Evolutionary conservation across 1,140 invertebrate genomes (phyloP), one percentile per base, ranked within the genome.

Genomic region (Brachionus manjavacas): DNA sequence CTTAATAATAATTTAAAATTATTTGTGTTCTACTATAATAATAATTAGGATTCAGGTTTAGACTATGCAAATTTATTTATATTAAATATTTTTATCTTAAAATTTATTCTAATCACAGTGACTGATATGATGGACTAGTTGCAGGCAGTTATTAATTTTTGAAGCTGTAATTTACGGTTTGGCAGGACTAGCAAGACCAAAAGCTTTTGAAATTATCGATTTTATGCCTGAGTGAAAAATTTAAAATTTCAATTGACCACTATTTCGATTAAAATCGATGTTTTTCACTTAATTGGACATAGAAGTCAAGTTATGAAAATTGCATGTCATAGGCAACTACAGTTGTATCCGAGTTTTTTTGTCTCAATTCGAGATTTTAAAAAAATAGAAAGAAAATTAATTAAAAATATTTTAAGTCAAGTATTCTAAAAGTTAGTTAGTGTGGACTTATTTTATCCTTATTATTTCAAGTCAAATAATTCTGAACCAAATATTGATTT

Each of bases 401-500:
- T 60, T 60, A 60, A 60, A 60, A 23, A 60, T 20, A 60, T 20
- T 60, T 60, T 23, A 60, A 60, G 52, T 60, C 52, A 60, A 60
- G 52, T 60, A 60, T 60, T 60, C 52, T 60, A 60, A 60, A 60
- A 60, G 52, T 23, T 60, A 60, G 52, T 20, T 60, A 60, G 52
- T 20, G 23, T 20, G 52, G n/a, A 60, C 52, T 60, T 20, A 60
- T 60, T 60, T 55, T 60, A 72, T 20, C 35, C 16, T 39, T 72
- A 41, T 72, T 72, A 41, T 72, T 41, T 72, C 39, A 72, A 20
- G 35, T 9, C 31, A 72, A 72, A 72, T 41, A 72, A 72, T 41
- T 41, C 16, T 72, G 31, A 41, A 41, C 43, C 39, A 72, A 72
- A 72, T 72, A 72, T 72, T 72, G 68, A 72, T 72, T 72, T 72